These are phyloP conservation scores for Lepus europaeus DNA, from an alignment of 2,113 vertebrate genomes.

Conservation along the genomic window DNA sequence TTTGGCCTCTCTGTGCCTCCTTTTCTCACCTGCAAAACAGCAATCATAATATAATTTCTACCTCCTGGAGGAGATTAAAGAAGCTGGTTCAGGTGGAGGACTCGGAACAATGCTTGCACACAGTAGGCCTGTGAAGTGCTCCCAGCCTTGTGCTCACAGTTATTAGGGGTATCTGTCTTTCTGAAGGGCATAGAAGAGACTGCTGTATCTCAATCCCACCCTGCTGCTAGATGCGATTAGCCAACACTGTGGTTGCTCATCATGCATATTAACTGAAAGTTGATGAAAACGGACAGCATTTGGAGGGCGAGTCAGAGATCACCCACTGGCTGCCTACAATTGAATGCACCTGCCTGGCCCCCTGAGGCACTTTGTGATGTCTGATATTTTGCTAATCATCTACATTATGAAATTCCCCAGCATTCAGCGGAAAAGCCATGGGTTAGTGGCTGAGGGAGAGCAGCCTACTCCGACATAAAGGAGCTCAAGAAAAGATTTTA, in stretches of 20 bases:
- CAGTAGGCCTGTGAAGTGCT: background rate
- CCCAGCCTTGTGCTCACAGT: background rate
- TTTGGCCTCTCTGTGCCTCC: background rate
- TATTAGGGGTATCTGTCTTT: background rate
- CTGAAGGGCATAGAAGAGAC: background rate
- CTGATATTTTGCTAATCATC: constrained; percentile 63
- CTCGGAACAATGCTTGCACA: background rate
- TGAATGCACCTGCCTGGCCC: background rate
- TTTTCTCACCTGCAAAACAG: background rate
- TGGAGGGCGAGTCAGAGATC: background rate
- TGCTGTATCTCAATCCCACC: background rate
- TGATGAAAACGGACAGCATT: background rate
- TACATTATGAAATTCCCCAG: background rate
- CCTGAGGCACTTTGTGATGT: constrained; percentile 10
- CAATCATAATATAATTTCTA: background rate
- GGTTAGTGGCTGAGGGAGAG: constrained; percentile 6
- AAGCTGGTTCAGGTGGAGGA: background rate
- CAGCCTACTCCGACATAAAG: background rate
- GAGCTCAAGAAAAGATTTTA: constrained; percentile 36
- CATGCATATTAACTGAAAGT: background rate
- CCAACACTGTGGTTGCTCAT: background rate
- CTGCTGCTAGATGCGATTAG: constrained; percentile 1
- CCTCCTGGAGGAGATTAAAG: background rate
- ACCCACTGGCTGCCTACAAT: background rate
- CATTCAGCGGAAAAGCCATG: background rate